Evolutionary conservation across 2,888 invertebrate species (phyloP), one percentile per base, ranked within the genome.

Genomic region (Paralinhomoeus sp.): DNA sequence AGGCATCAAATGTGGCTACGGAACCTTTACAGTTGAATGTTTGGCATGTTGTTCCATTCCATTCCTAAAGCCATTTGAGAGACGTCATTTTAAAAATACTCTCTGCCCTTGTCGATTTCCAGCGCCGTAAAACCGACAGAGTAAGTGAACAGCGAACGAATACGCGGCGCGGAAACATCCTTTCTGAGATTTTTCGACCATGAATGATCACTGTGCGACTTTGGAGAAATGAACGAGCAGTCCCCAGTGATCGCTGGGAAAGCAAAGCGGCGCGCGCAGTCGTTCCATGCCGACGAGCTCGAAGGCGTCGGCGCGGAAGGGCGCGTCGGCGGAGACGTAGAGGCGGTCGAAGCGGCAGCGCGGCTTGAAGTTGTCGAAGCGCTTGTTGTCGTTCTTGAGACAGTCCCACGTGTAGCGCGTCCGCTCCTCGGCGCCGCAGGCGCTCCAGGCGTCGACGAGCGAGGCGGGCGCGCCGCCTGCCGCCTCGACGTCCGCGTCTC

Each of bases 191-290:
- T n/a, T n/a, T n/a, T n/a, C n/a, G n/a, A n/a, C n/a, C n/a, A n/a
- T n/a, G n/a, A n/a, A n/a, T n/a, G n/a, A n/a, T n/a, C n/a, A n/a
- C n/a, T n/a, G n/a, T n/a, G n/a, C n/a, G n/a, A n/a, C n/a, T n/a
- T n/a, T n/a, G n/a, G n/a, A n/a, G 27, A 27, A 27, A 12, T 27
- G 5, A 12, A 12, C 27, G 7, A 20, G 45, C 21, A 71, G 55
- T 1, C 70, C 72, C 71, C 71, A 72, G 51, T 72, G 72, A 56
- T 72, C 72, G 52, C 70, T 70, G 3, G 71, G 70, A 54, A 70
- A 72, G 42, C 66, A 57, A 48, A 65, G 65, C 42, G 67, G 67
- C 3, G 62, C 60, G 17, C 59, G 45, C 9, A 71, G 54, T 48
- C 68, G 64, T 52, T 72, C 66, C 2, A 70, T 50, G 17, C 72